Percentiles rank a stretch among this genome's conserved stretches.
Evolutionary conservation across 1,140 invertebrate species (phyloP).

Genomic region (Macrocentrus cingulum): DNA sequence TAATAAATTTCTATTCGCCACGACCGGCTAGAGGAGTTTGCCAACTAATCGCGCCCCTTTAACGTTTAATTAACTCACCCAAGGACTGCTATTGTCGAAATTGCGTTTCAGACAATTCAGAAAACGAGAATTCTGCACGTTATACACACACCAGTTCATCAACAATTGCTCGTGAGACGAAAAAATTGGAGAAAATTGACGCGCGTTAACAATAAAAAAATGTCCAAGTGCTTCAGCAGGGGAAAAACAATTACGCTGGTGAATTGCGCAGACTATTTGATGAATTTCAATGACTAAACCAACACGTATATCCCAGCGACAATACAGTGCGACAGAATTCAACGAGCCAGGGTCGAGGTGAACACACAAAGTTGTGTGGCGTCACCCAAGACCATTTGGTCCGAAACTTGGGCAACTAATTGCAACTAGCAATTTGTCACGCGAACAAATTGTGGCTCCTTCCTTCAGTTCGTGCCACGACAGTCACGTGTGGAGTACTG

Average conservation of each 20-base stretch:
- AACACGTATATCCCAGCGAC: not conserved
- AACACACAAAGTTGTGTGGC: conserved; percentile 12
- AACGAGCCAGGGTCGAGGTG: not conserved
- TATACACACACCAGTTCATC: too few relatives aligned
- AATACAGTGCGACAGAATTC: not conserved
- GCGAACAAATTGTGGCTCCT: conserved; percentile 46
- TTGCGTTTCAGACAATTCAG: not conserved
- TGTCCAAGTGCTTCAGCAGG: too few relatives aligned
- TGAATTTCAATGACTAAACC: too few relatives aligned
- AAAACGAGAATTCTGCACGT: not conserved
- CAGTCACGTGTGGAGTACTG: not conserved
- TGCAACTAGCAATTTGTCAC: conserved; percentile 52
- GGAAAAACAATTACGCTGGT: too few relatives aligned
- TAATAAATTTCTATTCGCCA: conserved; percentile 13
- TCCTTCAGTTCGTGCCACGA: not conserved
- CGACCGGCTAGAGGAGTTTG: conserved; percentile 5
- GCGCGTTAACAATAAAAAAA: too few relatives aligned
- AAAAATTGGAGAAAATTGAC: too few relatives aligned
- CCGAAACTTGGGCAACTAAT: conserved; percentile 48
- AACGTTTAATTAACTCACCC: conserved; percentile 17
- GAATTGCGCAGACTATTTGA: too few relatives aligned
- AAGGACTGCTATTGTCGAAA: not conserved
- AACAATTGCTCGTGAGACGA: too few relatives aligned
- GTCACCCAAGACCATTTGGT: conserved; percentile 27
- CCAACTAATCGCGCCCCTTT: conserved; percentile 9